Conservation (phyloP, 2,888 invertebrate genomes). For the Chromoteleia sp. region DNA sequence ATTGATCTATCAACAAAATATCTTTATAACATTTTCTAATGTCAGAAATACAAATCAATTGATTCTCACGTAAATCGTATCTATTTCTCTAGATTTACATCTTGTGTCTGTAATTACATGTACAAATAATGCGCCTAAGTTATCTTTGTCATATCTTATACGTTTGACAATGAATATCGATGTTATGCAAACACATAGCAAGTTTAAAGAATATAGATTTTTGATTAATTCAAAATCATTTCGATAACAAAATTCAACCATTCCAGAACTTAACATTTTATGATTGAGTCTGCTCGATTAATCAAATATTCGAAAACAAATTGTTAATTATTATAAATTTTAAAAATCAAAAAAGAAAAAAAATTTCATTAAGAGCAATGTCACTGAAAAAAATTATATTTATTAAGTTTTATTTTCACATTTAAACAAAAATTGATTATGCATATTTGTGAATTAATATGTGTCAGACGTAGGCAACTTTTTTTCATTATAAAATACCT, state of each 20-base stretch:
- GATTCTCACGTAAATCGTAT: conserved; percentile 37
- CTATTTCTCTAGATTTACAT: conserved; percentile 49
- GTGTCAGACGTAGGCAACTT: too few relatives aligned
- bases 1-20: conserved; percentile 6
- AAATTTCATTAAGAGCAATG: too few relatives aligned
- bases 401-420: too few relatives aligned
- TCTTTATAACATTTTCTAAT: conserved; percentile 15
- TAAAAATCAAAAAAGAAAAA: background rate
- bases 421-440: too few relatives aligned
- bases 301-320: background rate
- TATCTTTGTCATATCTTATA: conserved; percentile 17
- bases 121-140: conserved; percentile 39
- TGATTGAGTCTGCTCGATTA: conserved; percentile 19
- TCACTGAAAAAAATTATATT: background rate
- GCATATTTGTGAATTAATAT: too few relatives aligned
- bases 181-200: conserved; percentile 24
- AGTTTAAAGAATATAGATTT: conserved; percentile 27
- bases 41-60: conserved; percentile 21
- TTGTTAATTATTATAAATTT: background rate
- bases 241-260: conserved; percentile 15
- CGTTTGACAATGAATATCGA: conserved; percentile 27
- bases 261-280: conserved; percentile 25
- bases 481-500: too few relatives aligned
- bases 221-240: conserved; percentile 26
- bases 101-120: conserved; percentile 15